A percentile compares a stretch with the other conserved stretches of the same genome.
Conservation (phyloP, 2,888 invertebrate genomes). For the Polietes domitor region DNA sequence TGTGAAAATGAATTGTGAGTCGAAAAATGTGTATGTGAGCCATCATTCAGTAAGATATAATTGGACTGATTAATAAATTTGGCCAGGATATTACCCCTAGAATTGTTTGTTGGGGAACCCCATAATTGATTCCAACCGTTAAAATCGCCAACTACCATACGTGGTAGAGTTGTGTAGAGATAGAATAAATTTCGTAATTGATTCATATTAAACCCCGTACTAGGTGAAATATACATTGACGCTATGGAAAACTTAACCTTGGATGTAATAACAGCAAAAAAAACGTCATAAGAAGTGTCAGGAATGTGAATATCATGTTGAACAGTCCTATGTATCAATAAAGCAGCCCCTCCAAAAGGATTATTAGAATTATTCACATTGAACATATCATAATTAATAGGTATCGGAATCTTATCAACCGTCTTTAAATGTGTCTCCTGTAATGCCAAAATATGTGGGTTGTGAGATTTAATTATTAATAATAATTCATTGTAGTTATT, state of each 20-base stretch:
- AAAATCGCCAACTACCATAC: conserved; percentile 36
- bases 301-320: not conserved
- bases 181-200: not conserved
- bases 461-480: conserved; percentile 45
- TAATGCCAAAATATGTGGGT: conserved; percentile 49
- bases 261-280: conserved; percentile 1
- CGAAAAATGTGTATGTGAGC: conserved; percentile 60
- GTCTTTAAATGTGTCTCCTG: conserved; percentile 64
- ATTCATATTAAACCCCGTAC: not conserved
- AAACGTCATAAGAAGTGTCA: conserved; percentile 22
- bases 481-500: too few species aligned
- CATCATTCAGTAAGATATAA: conserved; percentile 50
- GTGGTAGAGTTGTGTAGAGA: too few species aligned
- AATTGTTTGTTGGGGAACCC: conserved; percentile 37
- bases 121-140: conserved; percentile 43
- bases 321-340: conserved; percentile 46
- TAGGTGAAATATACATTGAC: conserved; percentile 39
- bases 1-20: conserved; percentile 60
- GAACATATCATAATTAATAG: conserved; percentile 47
- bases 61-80: conserved; percentile 47
- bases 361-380: conserved; percentile 36
- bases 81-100: conserved; percentile 28
- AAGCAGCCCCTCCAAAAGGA: conserved; percentile 26
- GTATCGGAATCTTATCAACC: conserved; percentile 28
- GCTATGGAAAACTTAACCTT: conserved; percentile 44